Conservation (phyloP, 2,113 vertebrate species). For the Colius striatus region DNA sequence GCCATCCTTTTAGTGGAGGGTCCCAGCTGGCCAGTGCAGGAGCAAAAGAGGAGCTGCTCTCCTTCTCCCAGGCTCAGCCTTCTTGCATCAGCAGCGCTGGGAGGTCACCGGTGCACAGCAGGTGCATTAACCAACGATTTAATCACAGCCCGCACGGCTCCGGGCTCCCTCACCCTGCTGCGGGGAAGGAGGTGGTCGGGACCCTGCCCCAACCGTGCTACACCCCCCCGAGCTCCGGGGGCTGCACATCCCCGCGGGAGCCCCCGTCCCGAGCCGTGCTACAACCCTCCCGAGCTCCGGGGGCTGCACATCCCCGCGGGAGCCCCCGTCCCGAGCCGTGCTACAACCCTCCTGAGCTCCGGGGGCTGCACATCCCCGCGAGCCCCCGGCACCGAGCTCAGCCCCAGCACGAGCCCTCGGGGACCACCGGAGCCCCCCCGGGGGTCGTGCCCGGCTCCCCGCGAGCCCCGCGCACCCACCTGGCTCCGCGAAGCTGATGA, state of each 20-base stretch:
- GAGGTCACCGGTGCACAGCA: neutral
- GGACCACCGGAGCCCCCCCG: too few species aligned
- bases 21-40: fast-evolving
- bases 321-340: neutral
- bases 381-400: fast-evolving
- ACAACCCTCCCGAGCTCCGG: neutral
- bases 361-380: fast-evolving
- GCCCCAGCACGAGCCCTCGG: neutral
- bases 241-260: fast-evolving
- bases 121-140: fast-evolving
- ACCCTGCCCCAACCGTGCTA: fast-evolving
- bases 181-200: fast-evolving
- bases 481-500: conserved; percentile 92
- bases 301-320: fast-evolving
- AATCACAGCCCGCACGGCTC: fast-evolving
- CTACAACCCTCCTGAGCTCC: neutral
- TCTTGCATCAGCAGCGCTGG: fast-evolving
- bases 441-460: too few species aligned
- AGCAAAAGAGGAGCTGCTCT: neutral
- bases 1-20: neutral
- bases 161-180: neutral
- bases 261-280: neutral
- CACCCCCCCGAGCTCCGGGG: neutral
- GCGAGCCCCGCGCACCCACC: conserved; percentile 75
- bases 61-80: neutral